These are phyloP conservation scores for Euwallacea fornicatus DNA, from an alignment of 1,140 invertebrate species.

Conservation along the genomic window DNA sequence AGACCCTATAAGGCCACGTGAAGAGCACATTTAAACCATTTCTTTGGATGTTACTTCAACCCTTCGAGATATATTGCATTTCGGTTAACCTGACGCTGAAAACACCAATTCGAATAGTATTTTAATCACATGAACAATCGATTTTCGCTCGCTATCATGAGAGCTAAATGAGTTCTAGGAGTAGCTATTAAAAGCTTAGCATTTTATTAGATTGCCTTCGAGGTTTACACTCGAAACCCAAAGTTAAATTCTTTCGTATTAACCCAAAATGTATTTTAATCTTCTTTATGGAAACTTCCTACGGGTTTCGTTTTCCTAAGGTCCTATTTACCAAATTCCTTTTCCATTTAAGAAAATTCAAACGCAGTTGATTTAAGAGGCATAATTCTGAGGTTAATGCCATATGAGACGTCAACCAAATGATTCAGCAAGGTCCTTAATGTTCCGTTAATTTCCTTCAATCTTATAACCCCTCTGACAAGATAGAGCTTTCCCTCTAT, in stretches of 20 bases:
- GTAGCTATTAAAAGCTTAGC: conserved; percentile 14
- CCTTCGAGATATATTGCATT: too few relatives aligned
- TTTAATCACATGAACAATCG: too few relatives aligned
- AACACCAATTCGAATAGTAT: too few relatives aligned
- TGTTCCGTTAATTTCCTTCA: not conserved
- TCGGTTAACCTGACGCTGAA: too few relatives aligned
- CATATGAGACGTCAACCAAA: not conserved
- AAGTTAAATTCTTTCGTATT: conserved; percentile 9
- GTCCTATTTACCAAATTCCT: not conserved
- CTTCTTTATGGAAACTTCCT: conserved; percentile 15
- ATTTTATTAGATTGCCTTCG: conserved; percentile 10
- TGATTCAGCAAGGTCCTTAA: not conserved
- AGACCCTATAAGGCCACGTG: not conserved
- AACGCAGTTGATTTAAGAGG: not conserved
- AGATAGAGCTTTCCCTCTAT: not conserved
- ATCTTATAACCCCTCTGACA: not conserved
- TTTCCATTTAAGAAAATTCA: not conserved
- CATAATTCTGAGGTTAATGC: too few relatives aligned
- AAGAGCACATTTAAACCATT: too few relatives aligned
- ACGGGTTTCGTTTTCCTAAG: conserved; percentile 4
- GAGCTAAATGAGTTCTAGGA: not conserved
- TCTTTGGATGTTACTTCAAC: too few relatives aligned
- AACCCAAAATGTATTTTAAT: conserved; percentile 20
- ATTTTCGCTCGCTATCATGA: too few relatives aligned
- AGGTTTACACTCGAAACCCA: not conserved